Base-by-base conservation (phyloP, 23 tunicate genomes). In the Phallusia fumigata region DNA sequence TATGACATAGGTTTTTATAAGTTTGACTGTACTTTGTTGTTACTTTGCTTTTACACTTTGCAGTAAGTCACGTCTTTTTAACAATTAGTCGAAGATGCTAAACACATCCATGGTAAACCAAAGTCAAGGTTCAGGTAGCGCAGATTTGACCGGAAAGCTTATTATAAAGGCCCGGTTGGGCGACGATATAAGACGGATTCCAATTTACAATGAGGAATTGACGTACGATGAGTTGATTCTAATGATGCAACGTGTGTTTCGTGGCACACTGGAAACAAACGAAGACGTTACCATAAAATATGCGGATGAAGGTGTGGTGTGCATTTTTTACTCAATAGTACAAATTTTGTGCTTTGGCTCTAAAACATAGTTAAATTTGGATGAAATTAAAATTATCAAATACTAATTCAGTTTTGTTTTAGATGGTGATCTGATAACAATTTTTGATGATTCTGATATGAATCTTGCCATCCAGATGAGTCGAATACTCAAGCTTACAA, bases 201-300 rank as follows among this genome's bases (percentile, higher is more conserved):
- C 94, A 0, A 94, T 94, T 75, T 90, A 89, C 30, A 94, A 94
- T 86, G 98, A 94, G 64, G 98, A 94, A 82, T 82, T 94, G 22
- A 94, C 98, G 11, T 94, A 94, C 79, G 90, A 94, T 79, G 98
- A 94, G 83, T 86, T 94, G 19, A 64, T 94, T 22, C 75, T 94
- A 21, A 94, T 94, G 98, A 94, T 94, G 98, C 98, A 94, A 82
- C 44, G 98, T 36, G 98, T 94, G 12, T 94, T 94, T 85, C 81
- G 91, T 19, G 90, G 87, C 19, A 84, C 97, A 2, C 77, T 93
- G 73, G 73, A 65, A 44, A 22, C 90, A 13, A 79, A 86, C 81
- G 90, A 94, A 33, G 98, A 94, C 26, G 84, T 94, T 12, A 65
- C 73, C 0, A 82, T 94, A 31, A 94, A 94, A 75, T 94, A 94